Base-by-base conservation (phyloP, 2,797 vertebrate species). In the Halcyon chelicuti region DNA sequence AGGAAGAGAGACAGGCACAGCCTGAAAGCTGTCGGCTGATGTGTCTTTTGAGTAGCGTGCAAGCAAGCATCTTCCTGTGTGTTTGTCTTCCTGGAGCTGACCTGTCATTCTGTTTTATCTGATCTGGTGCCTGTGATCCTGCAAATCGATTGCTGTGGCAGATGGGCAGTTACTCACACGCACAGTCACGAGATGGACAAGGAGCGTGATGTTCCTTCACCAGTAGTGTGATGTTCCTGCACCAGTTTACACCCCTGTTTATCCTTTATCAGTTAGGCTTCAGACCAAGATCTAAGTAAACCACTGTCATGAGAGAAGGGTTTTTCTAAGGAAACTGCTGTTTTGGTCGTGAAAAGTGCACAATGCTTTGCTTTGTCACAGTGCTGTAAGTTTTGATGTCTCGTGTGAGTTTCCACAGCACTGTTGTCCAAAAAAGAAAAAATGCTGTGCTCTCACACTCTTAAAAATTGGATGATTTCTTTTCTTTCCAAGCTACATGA, bases 51-150 rank as follows among this genome's bases (percentile, higher is more conserved):
- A 60, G 52, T 87, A 73, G 85, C 3, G 0, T 86, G 89, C 87
- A 77, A 65, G 58, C 51, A 75, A 52, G 22, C 72, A 35, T 84
- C 62, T 70, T 35, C 66, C 73, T 67, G 12, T 0, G 0, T 37
- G 73, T 88, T 75, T 67, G 7, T 86, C 73, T 84, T 86, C 73
- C 82, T 18, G 4, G 58, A 49, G 76, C 37, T 91, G 86, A 49
- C 60, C n/a, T 76, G 62, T 47, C 52, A 12, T 44, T 85, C 31
- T 66, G 39, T 75, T 83, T 46, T 40, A 51, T 90, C 51, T 58
- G 18, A 66, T 84, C 49, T 88, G 77, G 40, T 79, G 82, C 67
- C 87, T 91, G 49, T 80, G 81, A 89, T 95, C 79, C 76, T 51
- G 31, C 58, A 46, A 75, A 83, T 44, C 31, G 42, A 2, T 73